Base-by-base conservation (phyloP, 2,113 vertebrate genomes). In the Apodemus speciosus region DNA sequence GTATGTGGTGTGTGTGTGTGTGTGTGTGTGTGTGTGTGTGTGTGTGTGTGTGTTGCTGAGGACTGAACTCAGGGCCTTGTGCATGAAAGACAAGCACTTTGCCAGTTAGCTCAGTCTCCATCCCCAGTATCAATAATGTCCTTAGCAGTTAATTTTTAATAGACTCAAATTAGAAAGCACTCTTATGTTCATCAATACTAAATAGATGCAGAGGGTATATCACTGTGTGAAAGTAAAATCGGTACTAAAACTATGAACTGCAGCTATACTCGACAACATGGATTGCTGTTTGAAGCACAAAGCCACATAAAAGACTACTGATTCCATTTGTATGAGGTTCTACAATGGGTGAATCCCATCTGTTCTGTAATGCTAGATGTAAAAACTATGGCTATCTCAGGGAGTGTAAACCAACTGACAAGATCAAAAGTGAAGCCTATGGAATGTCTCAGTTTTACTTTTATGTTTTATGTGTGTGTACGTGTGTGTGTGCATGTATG, bases 201-300 rank as follows among this genome's bases (percentile, higher is more conserved):
- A 91, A 84, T 84, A 85, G 89, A 89, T 40, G 72, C 23, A 62
- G 21, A 7, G 56, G 27, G 3, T 49, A 49, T 76, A 75, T 58
- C 15, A 85, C 62, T 89, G 25, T 68, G 46, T 86, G 9, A 51
- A 95, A 25, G 62, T 69, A 7, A 72, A 91, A 9, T 76, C 16
- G 51, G 9, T 20, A 80, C 80, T 84, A n/a, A 89, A 85, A 56
- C 23, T 71, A 72, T 90, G 46, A 75, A 66, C 51, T 69, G 64
- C 35, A 79, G 18, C 80, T 88, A 56, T 16, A 88, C 10, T 51
- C 35, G 84, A 32, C 30, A 51, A 64, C 72, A 7, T 68, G 46
- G 35, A 94, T 79, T 86, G 85, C 38, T 73, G 23, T 83, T 58
- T 91, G 5, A 81, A 56, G 35, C 71, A 93, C 83, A 93, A 95